Evolutionary conservation across 2,113 vertebrate genomes (phyloP).

Genomic region (Hippoglossus stenolepis): DNA sequence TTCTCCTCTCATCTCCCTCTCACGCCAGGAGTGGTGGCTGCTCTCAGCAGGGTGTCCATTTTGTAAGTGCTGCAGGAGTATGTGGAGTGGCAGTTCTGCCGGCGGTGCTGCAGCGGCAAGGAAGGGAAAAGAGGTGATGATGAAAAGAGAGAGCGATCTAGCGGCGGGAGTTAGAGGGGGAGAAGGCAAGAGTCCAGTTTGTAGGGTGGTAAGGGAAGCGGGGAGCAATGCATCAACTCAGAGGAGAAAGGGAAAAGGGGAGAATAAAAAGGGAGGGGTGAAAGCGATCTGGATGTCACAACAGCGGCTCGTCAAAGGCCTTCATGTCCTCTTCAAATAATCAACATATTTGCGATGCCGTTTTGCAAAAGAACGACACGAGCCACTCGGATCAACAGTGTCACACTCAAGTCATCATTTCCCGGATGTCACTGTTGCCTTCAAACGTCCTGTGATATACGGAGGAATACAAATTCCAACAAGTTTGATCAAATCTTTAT

Average conservation of each 20-base stretch:
- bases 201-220: neutral
- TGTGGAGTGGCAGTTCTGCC: conserved; percentile 50
- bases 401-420: neutral
- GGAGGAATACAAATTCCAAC: conserved; percentile 4
- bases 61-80: conserved; percentile 67
- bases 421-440: neutral
- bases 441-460: neutral
- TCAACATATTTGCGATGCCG: neutral
- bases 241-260: conserved; percentile 6
- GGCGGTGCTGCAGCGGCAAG: conserved; percentile 11
- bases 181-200: neutral
- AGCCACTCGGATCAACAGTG: conserved; percentile 10
- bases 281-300: neutral
- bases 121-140: conserved; percentile 20
- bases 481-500: conserved; percentile 51
- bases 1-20: conserved; percentile 55
- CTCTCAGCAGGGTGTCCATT: conserved; percentile 66
- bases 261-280: neutral
- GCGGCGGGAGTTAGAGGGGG: neutral
- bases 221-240: conserved; percentile 9
- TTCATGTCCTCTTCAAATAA: conserved; percentile 22
- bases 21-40: conserved; percentile 54
- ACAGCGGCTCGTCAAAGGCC: conserved; percentile 30
- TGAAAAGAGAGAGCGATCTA: conserved; percentile 13
- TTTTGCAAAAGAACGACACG: conserved; percentile 10